Evolutionary conservation across 2,888 invertebrate genomes (phyloP), one percentile per base, ranked within the genome.

Genomic region (Carabus problematicus): DNA sequence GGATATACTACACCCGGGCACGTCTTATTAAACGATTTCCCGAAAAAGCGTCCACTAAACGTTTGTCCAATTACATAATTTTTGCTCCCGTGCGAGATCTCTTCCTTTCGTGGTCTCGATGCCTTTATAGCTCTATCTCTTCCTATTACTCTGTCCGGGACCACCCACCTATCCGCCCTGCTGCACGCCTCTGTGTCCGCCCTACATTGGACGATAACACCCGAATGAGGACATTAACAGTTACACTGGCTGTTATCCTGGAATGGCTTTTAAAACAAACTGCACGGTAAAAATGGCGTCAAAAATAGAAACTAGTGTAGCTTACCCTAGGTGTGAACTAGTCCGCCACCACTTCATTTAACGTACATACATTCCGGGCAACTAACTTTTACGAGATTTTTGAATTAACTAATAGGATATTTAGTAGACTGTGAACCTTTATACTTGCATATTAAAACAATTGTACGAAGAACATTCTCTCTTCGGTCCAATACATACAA

Each of bases 241-340:
- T 66, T 64, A 64, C 55, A 64, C 54, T 64, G 47, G 58, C 59
- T 58, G 66, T 58, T 66, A 66, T 66, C 66, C 66, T 56, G 59
- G 66, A 58, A 66, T 66, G 55, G 66, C 66, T 66, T 58, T 66
- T 66, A 66, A 66, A 66, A 66, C 66, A 66, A 66, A 66, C 66
- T 66, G 59, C 59, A 16, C 39, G 66, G 49, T 45, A 54, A 52
- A 64, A 64, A 64, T 64, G 56, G 45, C 45, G 55, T n/a, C 45
- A 58, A 59, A 66, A 59, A 66, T 66, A 45, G 66, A 66, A 66
- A 59, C 56, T 64, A 64, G 45, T 56, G 56, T 64, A 54, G 42
- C 19, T n/a, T 43, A 29, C 29, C 29, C 56, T 11, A 45, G 47
- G 64, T 64, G 64, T 18, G 64, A 62, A 59, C 52, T 9, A 3